Conservation (phyloP, 2,888 invertebrate genomes). For the Dysmachus trigonus region DNA sequence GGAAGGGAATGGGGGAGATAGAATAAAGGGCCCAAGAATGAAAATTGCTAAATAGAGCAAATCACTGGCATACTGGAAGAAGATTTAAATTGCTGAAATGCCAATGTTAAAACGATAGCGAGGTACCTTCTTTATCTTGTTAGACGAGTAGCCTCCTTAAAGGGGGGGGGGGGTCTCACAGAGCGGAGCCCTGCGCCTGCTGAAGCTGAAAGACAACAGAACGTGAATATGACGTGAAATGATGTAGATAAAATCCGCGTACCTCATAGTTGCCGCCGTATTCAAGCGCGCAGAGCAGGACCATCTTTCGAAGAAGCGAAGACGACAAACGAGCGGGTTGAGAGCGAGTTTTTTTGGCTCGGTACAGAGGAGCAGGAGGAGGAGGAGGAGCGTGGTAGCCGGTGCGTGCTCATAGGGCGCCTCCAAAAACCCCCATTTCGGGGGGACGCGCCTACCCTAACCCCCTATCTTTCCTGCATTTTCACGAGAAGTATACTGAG, state of each 20-base stretch:
- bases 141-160: not conserved
- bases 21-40: too few relatives aligned
- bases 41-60: too few relatives aligned
- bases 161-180: too few relatives aligned
- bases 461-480: not conserved
- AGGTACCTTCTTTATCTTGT: too few relatives aligned
- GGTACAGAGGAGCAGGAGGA: too few relatives aligned
- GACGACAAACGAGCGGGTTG: not conserved
- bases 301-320: not conserved
- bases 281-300: not conserved
- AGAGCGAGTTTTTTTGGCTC: too few relatives aligned
- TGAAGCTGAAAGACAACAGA: not conserved
- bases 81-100: too few relatives aligned
- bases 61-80: too few relatives aligned
- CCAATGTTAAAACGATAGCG: too few relatives aligned
- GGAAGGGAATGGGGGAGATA: too few relatives aligned
- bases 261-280: not conserved
- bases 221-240: conserved; percentile 4
- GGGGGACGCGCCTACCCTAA: too few relatives aligned
- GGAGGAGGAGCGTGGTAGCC: not conserved
- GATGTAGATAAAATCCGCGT: not conserved
- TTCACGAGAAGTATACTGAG: conserved; percentile 26
- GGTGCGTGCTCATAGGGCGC: not conserved
- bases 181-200: not conserved
- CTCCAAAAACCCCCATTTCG: too few relatives aligned